These are phyloP conservation scores for Caenorhabditis sinica DNA, from an alignment of 2,888 invertebrate species.

Conservation along the genomic window DNA sequence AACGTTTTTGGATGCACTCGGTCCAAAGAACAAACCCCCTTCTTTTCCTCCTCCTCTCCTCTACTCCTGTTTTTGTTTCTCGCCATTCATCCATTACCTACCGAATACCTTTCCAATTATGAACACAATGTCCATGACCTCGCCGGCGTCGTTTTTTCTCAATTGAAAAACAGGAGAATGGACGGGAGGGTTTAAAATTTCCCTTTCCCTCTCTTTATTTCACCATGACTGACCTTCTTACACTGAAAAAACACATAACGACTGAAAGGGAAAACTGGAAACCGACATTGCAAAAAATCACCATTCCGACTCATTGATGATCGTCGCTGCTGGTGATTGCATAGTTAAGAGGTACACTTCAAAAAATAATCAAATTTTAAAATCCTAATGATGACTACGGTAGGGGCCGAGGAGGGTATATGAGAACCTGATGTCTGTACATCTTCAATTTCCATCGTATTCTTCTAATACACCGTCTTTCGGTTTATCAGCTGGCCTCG, in stretches of 20 bases:
- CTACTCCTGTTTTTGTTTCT: slow-evolving; percentile 1
- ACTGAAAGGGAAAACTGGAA: slow-evolving; percentile 61
- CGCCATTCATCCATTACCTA: neutral
- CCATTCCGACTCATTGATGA: slow-evolving; percentile 23
- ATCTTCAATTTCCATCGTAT: slow-evolving; percentile 27
- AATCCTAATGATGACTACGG: too few species aligned
- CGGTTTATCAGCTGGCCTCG: slow-evolving; percentile 55
- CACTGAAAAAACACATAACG: slow-evolving; percentile 45
- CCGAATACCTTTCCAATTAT: slow-evolving; percentile 50
- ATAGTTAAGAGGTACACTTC: slow-evolving; percentile 12
- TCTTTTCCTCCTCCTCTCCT: neutral
- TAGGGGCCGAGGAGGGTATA: slow-evolving; percentile 4
- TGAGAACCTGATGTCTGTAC: slow-evolving; percentile 36
- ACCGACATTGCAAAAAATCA: slow-evolving; percentile 37
- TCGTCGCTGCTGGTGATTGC: slow-evolving; percentile 26
- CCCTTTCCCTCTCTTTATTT: slow-evolving; percentile 3
- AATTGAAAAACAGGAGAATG: slow-evolving; percentile 21
- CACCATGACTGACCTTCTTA: slow-evolving; percentile 51
- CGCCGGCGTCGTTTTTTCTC: slow-evolving; percentile 22
- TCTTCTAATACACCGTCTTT: slow-evolving; percentile 20
- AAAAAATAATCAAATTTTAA: too few species aligned
- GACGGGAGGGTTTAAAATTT: slow-evolving; percentile 20
- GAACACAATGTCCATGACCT: slow-evolving; percentile 58
- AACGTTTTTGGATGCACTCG: slow-evolving; percentile 28
- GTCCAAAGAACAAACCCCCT: slow-evolving; percentile 44